Evolutionary conservation across 2,888 invertebrate species (phyloP), one percentile per base, ranked within the genome.

Genomic region (Nasonovia ribisnigri): DNA sequence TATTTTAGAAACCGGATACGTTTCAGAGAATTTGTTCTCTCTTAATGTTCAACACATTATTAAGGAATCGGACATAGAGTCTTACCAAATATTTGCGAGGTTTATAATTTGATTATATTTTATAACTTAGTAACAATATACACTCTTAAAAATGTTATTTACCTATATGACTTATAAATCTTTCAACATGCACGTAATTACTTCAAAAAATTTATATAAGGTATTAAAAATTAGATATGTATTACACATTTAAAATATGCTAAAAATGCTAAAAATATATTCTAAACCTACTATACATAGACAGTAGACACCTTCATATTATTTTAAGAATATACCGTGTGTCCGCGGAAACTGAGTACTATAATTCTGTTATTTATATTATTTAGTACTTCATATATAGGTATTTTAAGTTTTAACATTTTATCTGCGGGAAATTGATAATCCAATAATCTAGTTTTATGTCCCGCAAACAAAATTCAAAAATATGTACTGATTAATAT

Each of bases 1-100:
- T 48, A 88, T 67, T 88, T 92, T 77, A 88, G 51, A 24, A 77
- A 92, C 92, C 92, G 42, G 88, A 92, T 88, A 92, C 67, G 36
- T 67, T 67, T 67, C 42, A 67, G 42, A 51, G 42, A 48, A 88
- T 51, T 46, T 86, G n/a, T 24, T n/a, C 54, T 54, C 24, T 36
- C 10, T 88, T 51, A n/a, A 48, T 51, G 91, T 36, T 24, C 13
- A 54, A 84, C 84, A 57, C 84, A 91, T 54, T 84, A 57, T 91
- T 57, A 86, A 57, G 2, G 24, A 84, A 43, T 90, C 91, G 11
- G 84, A 57, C 43, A 29, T n/a, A 20, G 8, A n/a, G 16, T 91
- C 46, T 29, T 57, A 91, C 26, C 43, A n/a, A 57, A 86, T 67
- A 57, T 91, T 54, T 46, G 84, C 42, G 29, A 46, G 29, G 29